Base-by-base conservation (phyloP, 2,888 invertebrate genomes). In the Sphecodes monilicornis region DNA sequence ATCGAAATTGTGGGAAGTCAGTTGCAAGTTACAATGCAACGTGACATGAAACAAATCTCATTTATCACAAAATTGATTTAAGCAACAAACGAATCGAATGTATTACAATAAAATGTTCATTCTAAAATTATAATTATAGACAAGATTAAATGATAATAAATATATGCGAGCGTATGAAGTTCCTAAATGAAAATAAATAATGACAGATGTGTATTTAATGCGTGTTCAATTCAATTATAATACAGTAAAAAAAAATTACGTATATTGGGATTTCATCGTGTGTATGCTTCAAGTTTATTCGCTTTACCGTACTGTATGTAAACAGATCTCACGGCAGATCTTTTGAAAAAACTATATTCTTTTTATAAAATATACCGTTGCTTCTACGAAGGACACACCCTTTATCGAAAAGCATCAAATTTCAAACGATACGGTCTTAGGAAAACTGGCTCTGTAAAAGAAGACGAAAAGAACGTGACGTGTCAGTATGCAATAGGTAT, bases 401-500 rank as follows among this genome's bases (percentile, higher is more conserved):
- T 84, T 64, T 32, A 66, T 71, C 66, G 70, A n/a, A 43, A 84
- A 77, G 50, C 68, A 73, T 85, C 32, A 50, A 84, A 83, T 68
- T 36, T 43, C 16, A 71, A 54, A 41, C 16, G 50, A 74, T 72
- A 10, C 43, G 68, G 29, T 60, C 29, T 43, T 32, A 36, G 36
- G 73, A 81, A 72, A 69, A 54, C 64, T 60, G 36, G 29, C 71
- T 79, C 66, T 16, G 76, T 85, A 74, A 70, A 46, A 84, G 83
- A 75, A 80, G 82, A 89, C 70, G 76, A 82, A 86, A 69, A 88
- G 75, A 89, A 86, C 76, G 72, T 80, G 82, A 87, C 75, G 82
- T 60, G 29, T 82, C 64, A 78, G 70, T 82, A 75, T 71, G 84
- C 84, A 85, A 84, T 85, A 82, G 77, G 79, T 87, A 89, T 87